Evolutionary conservation across 1,140 invertebrate genomes (phyloP).

Genomic region (Cephus cinctus): DNA sequence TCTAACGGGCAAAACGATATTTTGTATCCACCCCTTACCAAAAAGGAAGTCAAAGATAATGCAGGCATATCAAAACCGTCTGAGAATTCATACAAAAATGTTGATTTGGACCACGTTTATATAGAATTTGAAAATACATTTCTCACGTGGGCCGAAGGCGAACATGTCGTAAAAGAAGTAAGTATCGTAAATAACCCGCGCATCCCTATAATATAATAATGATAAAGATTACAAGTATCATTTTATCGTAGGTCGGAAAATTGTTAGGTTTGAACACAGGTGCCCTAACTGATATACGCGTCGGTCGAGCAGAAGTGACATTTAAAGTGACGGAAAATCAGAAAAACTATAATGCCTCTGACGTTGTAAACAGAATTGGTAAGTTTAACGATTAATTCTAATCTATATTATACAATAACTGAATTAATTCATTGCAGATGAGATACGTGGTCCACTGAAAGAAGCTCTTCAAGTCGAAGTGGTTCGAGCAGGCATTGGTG

Average conservation of each 20-base stretch:
- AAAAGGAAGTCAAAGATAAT: constrained; percentile 48
- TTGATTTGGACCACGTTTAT: constrained; percentile 70
- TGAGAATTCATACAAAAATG: constrained; percentile 58
- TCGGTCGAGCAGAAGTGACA: constrained; percentile 74
- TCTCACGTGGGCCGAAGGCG: constrained; percentile 40
- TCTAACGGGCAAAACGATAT: constrained; percentile 34
- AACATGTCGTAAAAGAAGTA: constrained; percentile 39
- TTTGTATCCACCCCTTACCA: constrained; percentile 34
- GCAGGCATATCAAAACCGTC: constrained; percentile 32
- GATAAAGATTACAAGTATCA: too few species aligned
- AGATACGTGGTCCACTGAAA: constrained; percentile 62
- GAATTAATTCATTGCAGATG: constrained; percentile 54
- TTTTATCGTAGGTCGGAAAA: constrained; percentile 56
- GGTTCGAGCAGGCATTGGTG: constrained; percentile 73
- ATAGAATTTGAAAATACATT: constrained; percentile 63
- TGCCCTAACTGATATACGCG: constrained; percentile 61
- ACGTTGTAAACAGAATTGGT: constrained; percentile 73
- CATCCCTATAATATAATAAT: not conserved
- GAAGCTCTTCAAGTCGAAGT: constrained; percentile 64
- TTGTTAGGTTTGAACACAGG: constrained; percentile 62
- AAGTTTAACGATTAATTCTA: constrained; percentile 30
- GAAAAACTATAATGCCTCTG: constrained; percentile 68
- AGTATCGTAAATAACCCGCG: not conserved
- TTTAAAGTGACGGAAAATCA: constrained; percentile 76
- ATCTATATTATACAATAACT: not conserved